Base-by-base conservation (phyloP, 2,113 vertebrate species). In the Phylloscopus whistleri region DNA sequence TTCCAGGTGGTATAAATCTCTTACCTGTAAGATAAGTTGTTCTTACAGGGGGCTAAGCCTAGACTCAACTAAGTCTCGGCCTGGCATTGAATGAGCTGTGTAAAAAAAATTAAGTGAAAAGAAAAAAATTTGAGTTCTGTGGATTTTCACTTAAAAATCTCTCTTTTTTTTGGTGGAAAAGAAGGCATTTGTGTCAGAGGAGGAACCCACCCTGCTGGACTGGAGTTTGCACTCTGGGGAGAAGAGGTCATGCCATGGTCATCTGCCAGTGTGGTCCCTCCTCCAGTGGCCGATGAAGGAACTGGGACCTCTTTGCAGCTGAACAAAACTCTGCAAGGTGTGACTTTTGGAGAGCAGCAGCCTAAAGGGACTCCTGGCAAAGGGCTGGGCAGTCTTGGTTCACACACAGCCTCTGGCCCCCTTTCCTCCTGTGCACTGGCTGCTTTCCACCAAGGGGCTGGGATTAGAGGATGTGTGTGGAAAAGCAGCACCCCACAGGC, bases 291-390 rank as follows among this genome's bases (percentile, higher is more conserved):
- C 52, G 53, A 53, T 35, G 87, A 83, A 91, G 51, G 78, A 88
- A 49, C 0, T 52, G 74, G 78, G 20, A 2, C 44, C 15, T 59
- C 62, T 51, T 73, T 44, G 84, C 88, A 93, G 94, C 92, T 66
- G 89, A 39, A 67, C 53, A 43, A 10, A 73, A 73, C 87, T 33
- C 59, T 62, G 55, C 35, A 62, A 89, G 74, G 81, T 93, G 89
- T 67, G 89, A 88, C 72, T 91, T 82, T 51, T 76, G 87, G 89
- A 94, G 49, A 96, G 63, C 75, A 82, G 74, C 62, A 87, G 81
- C 11, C 4, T 37, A 18, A 76, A 93, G 69, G 76, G 89, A 59
- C 75, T 68, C 44, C 67, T 86, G 87, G 83, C 79, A 92, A 51
- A 90, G n/a, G 35, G 49, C 85, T 87, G 92, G 83, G 63, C 59